phyloP scores from a whole-genome alignment of 2,888 invertebrate genomes.

The Bellardia bayeri region DNA sequence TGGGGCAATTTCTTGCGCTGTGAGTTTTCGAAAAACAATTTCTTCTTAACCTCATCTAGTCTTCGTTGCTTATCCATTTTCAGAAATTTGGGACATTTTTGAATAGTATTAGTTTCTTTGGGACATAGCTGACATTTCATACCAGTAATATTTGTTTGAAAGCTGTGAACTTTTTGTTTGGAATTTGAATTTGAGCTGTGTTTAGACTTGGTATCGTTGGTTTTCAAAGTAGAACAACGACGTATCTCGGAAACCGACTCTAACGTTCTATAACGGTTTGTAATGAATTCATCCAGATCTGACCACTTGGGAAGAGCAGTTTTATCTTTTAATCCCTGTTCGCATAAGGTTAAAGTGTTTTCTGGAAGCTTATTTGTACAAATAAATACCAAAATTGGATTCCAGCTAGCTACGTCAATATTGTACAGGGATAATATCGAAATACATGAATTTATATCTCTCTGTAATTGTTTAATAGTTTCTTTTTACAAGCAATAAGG shows the following conservation, averaged over 20 bases:
- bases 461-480: slow-evolving; percentile 5
- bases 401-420: not conserved
- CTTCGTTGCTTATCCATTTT: no score
- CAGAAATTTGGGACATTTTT: no score
- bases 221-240: not conserved
- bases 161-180: not conserved
- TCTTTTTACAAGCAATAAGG: no score
- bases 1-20: no score
- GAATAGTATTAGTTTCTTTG: not conserved
- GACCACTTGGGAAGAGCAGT: slow-evolving; percentile 5
- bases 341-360: not conserved
- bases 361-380: not conserved
- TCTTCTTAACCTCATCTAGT: no score
- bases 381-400: slow-evolving; percentile 21
- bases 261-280: slow-evolving; percentile 6
- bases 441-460: slow-evolving; percentile 1
- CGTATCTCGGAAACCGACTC: slow-evolving; percentile 12
- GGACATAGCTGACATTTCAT: not conserved
- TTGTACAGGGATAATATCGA: not conserved
- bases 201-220: not conserved
- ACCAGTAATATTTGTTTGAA: not conserved
- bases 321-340: not conserved
- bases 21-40: no score
- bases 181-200: not conserved
- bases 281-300: not conserved